Conservation (phyloP, 1,140 invertebrate genomes). For the Zophobas atratus region DNA sequence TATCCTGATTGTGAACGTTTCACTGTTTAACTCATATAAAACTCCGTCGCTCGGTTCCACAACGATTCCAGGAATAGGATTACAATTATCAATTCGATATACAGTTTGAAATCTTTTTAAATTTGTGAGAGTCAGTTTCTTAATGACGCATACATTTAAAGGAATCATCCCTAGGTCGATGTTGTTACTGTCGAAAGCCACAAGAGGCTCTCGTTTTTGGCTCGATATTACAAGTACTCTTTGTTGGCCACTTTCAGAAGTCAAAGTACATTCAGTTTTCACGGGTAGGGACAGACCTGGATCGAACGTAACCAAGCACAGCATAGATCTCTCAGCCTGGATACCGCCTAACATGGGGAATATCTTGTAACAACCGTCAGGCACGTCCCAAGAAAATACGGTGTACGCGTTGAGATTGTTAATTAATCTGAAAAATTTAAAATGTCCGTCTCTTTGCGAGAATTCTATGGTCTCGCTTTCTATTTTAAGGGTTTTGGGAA, state of each 20-base stretch:
- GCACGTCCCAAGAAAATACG: constrained; percentile 50
- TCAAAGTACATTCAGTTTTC: constrained; percentile 51
- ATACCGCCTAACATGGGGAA: constrained; percentile 49
- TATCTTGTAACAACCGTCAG: constrained; percentile 46
- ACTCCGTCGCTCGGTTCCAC: constrained; percentile 48
- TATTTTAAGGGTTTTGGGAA: constrained; percentile 13
- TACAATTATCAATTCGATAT: constrained; percentile 14
- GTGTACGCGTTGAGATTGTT: constrained; percentile 57
- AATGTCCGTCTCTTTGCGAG: constrained; percentile 9
- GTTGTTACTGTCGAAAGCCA: constrained; percentile 43
- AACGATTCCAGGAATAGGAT: constrained; percentile 44
- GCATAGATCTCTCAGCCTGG: constrained; percentile 47
- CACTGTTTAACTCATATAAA: constrained; percentile 45
- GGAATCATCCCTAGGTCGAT: constrained; percentile 54
- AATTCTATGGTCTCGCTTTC: constrained; percentile 13
- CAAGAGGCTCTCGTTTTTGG: constrained; percentile 35
- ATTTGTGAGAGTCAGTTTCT: constrained; percentile 51
- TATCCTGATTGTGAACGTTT: constrained; percentile 44
- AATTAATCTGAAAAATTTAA: constrained; percentile 49
- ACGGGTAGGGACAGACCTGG: constrained; percentile 38
- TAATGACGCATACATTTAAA: constrained; percentile 51
- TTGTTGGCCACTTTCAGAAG: constrained; percentile 56
- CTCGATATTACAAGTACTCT: constrained; percentile 49
- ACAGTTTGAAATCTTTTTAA: constrained; percentile 41
- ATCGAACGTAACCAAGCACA: constrained; percentile 47